Evolutionary conservation across 2,888 invertebrate genomes (phyloP).

Genomic region (Agrochola litura): DNA sequence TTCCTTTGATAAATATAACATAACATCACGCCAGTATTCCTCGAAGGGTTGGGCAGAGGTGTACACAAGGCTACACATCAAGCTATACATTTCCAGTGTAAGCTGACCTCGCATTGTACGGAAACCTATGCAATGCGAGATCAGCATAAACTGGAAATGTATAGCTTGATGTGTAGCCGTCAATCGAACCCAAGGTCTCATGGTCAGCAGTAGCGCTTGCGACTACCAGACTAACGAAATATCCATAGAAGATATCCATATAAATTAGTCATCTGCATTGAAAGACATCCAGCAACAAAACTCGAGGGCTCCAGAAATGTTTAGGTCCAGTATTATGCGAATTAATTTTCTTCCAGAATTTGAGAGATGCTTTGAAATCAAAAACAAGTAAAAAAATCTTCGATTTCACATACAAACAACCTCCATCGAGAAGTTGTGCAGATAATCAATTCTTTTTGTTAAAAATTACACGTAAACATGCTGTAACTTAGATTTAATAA

Average conservation of each 20-base stretch:
- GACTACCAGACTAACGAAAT: no score
- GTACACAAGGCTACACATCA: no score
- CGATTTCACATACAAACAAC: neutral
- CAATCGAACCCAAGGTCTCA: no score
- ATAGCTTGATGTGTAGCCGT: no score
- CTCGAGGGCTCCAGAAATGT: neutral
- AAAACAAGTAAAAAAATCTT: neutral
- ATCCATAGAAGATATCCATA: neutral
- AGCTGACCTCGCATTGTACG: no score
- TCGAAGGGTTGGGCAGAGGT: no score
- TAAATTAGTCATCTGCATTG: neutral
- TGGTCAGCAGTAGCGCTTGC: no score
- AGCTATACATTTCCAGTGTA: no score
- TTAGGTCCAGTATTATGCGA: no score
- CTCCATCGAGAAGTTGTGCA: neutral
- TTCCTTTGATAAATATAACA: neutral
- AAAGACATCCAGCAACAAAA: neutral
- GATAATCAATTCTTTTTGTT: neutral
- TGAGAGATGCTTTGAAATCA: neutral
- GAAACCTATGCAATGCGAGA: no score
- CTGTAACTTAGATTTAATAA: conserved; percentile 13
- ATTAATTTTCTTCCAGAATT: neutral
- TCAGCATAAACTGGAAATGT: no score
- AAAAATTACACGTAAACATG: conserved; percentile 8
- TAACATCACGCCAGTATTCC: no score